phyloP scores from a whole-genome alignment of 2,113 vertebrate species.

The Strix uralensis region DNA sequence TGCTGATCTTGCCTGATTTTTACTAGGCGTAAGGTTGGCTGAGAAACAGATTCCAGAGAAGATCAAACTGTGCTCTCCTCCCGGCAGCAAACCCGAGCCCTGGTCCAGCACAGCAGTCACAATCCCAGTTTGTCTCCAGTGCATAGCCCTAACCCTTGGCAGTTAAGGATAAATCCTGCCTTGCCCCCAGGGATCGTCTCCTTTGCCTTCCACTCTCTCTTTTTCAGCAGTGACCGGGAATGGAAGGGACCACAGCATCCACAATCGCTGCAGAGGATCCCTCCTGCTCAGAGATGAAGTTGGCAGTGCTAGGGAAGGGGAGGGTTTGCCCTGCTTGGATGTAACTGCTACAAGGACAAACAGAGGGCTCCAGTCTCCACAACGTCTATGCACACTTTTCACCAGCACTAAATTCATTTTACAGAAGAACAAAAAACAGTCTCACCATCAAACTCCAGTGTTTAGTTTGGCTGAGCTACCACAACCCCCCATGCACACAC shows the following conservation, averaged over 20 bases:
- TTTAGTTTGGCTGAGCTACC: constrained; percentile 49
- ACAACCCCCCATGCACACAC: not conserved
- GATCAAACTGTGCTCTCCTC: not conserved
- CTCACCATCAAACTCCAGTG: not conserved
- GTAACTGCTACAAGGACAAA: not conserved
- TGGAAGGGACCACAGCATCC: not conserved
- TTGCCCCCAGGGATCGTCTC: not conserved
- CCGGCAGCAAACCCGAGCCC: not conserved
- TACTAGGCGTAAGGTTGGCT: not conserved
- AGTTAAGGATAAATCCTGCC: not conserved
- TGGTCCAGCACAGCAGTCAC: not conserved
- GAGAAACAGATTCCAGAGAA: not conserved
- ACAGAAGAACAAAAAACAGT: constrained; percentile 5
- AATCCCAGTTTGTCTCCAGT: not conserved
- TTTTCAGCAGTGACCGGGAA: not conserved
- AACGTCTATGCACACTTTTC: not conserved
- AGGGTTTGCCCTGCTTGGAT: not conserved
- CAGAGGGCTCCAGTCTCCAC: not conserved
- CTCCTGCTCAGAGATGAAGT: not conserved
- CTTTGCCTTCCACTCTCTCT: not conserved
- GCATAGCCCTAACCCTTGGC: not conserved
- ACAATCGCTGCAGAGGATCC: not conserved
- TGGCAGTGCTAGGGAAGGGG: not conserved
- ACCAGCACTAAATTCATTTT: constrained; percentile 3
- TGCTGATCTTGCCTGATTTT: not conserved